Evolutionary conservation across 2,797 vertebrate species (phyloP).

Genomic region (Notoglanidium macrostoma): DNA sequence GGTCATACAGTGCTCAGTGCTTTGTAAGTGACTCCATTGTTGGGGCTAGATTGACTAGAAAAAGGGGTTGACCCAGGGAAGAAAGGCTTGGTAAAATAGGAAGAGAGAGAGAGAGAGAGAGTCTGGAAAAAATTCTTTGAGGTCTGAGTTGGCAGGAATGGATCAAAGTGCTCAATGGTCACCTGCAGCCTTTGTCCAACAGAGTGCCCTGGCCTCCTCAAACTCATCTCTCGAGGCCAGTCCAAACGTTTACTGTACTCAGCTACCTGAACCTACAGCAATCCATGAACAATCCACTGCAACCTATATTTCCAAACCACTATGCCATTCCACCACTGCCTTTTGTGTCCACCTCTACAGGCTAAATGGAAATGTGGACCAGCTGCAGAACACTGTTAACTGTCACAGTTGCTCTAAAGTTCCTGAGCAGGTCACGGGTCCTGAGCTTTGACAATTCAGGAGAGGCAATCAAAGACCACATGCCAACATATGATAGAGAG

Average conservation of each 20-base stretch:
- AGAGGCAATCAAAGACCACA: not conserved
- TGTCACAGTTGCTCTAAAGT: not conserved
- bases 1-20: constrained; percentile 75
- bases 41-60: constrained; percentile 75
- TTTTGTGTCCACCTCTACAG: constrained; percentile 63
- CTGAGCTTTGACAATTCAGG: not conserved
- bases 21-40: constrained; percentile 98
- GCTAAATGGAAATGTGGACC: constrained; percentile 62
- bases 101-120: constrained; percentile 71
- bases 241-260: constrained; percentile 83
- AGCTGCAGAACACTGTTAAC: not conserved
- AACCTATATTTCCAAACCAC: constrained; percentile 62
- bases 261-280: constrained; percentile 70
- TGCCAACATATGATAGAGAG: not conserved
- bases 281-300: constrained; percentile 66
- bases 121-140: constrained; percentile 72
- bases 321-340: constrained; percentile 50
- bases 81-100: constrained; percentile 65
- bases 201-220: constrained; percentile 92
- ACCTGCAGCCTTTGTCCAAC: constrained; percentile 94
- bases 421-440: not conserved
- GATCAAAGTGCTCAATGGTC: constrained; percentile 93
- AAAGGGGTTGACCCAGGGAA: constrained; percentile 77
- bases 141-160: constrained; percentile 89
- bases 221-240: constrained; percentile 89